Conservation (phyloP, 2,888 invertebrate genomes). For the Torymus aiolomorphi region DNA sequence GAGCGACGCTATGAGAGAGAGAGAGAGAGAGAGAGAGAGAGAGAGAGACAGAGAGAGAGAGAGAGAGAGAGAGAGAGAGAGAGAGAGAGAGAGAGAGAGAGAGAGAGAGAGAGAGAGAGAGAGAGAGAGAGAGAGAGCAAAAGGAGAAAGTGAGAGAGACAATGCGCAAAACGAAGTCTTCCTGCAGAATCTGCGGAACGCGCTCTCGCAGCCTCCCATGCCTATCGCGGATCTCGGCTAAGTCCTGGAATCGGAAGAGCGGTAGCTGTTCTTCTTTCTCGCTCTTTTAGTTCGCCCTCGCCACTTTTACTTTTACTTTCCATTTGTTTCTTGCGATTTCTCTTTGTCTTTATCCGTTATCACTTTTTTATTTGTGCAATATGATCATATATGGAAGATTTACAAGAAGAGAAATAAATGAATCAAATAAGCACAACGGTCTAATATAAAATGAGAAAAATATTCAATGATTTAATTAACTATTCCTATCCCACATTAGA, state of each 20-base stretch:
- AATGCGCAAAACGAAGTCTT: conserved; percentile 31
- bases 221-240: conserved; percentile 56
- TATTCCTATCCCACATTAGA: too few relatives aligned
- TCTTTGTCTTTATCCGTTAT: conserved; percentile 12
- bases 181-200: conserved; percentile 51
- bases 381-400: conserved; percentile 26
- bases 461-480: too few relatives aligned
- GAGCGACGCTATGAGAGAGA: background rate
- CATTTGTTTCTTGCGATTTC: background rate
- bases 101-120: too few relatives aligned
- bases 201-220: conserved; percentile 49
- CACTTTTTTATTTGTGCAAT: background rate
- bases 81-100: too few relatives aligned
- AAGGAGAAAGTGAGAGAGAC: too few relatives aligned
- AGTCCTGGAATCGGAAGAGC: conserved; percentile 60
- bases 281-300: background rate
- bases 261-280: conserved; percentile 15
- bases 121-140: too few relatives aligned
- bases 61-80: too few relatives aligned
- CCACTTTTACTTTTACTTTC: conserved; percentile 19
- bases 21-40: too few relatives aligned
- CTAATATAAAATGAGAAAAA: too few relatives aligned
- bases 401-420: conserved; percentile 22
- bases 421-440: background rate
- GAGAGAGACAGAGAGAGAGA: too few relatives aligned